Evolutionary conservation across 2,113 vertebrate genomes (phyloP).

Genomic region (Felis catus): F.catus_Fca126_mat1.0 CM031418.1:128859001-128859500

Average conservation of each 20-base stretch:
- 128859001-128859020: not conserved
- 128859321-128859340: not conserved
- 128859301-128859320: not conserved
- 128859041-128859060: not conserved
- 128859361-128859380: not conserved
- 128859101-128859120: not conserved
- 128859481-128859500: slow-evolving; percentile 21
- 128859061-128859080: not conserved
- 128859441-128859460: not conserved
- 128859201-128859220: not conserved
- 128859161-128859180: not conserved
- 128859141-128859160: not conserved
- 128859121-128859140: no score
- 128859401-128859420: not conserved
- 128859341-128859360: not conserved
- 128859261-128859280: not conserved
- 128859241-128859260: not conserved
- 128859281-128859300: not conserved
- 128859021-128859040: not conserved
- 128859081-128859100: not conserved
- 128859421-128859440: not conserved
- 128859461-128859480: not conserved
- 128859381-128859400: not conserved
- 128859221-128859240: not conserved
- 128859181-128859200: not conserved